A percentile compares a stretch with the other conserved stretches of the same genome.
Evolutionary conservation across 2,113 vertebrate species (phyloP).

Genomic region (Tricholaema leucomelas): DNA sequence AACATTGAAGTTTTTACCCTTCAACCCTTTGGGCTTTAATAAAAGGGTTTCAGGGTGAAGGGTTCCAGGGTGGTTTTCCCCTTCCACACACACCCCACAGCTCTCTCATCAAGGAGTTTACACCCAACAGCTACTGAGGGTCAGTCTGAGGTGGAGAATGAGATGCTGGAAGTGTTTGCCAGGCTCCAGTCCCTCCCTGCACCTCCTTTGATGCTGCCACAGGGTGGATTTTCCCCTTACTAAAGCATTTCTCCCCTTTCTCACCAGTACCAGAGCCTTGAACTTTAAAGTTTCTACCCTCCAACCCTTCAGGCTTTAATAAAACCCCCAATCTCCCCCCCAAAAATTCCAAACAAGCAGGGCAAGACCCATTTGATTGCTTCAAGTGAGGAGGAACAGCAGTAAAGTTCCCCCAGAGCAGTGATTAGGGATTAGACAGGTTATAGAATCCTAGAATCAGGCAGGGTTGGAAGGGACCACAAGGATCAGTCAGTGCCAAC

Average conservation of each 20-base stretch:
- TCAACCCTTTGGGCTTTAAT: background rate
- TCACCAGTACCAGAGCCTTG: rapidly evolving
- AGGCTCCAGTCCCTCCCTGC: background rate
- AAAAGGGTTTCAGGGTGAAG: no score
- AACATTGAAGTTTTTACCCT: background rate
- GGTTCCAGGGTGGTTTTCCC: background rate
- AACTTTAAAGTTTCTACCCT: background rate
- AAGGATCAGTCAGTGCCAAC: no score
- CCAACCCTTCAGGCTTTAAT: background rate
- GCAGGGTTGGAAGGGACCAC: no score
- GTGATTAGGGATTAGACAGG: background rate
- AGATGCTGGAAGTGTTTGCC: background rate
- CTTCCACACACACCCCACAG: rapidly evolving
- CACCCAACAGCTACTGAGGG: rapidly evolving
- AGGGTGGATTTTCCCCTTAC: background rate
- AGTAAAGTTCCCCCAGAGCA: background rate
- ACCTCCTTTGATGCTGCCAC: rapidly evolving
- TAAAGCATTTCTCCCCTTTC: background rate
- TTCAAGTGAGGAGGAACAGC: background rate
- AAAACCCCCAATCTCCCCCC: background rate
- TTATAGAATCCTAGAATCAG: no score
- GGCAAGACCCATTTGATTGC: rapidly evolving
- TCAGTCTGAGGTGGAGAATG: background rate
- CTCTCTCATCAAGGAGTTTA: rapidly evolving
- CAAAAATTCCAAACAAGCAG: background rate